Evolutionary conservation across 2,113 vertebrate genomes (phyloP), one percentile per base, ranked within the genome.

Genomic region (Crotophaga sulcirostris): DNA sequence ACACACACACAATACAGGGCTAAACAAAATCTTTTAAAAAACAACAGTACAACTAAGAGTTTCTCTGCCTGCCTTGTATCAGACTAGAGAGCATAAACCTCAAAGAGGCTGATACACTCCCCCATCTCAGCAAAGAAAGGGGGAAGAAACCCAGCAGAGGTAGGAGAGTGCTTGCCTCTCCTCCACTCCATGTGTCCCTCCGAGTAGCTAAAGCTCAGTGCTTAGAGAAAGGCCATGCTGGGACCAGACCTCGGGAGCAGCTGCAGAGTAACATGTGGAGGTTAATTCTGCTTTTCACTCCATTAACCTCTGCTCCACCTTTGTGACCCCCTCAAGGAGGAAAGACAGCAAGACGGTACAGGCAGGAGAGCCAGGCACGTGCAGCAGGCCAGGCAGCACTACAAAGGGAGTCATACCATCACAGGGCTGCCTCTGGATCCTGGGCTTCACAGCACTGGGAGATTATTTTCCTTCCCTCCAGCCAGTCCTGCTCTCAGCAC

Each of bases 301-400:
- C 60, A 62, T 95, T 96, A 96, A 92, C 83, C 85, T 80, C 79
- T 44, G 44, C 51, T 90, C 87, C 75, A 93, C 84, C 91, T 95
- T 49, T 14, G 51, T 58, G 79, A 49, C 31, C 59, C 40, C 34
- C 55, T 76, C 1, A 2, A 69, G 56, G 63, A 92, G 67, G 34
- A 83, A 34, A 42, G 72, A 34, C 3, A 70, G 63, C 31, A 44
- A 84, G 38, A 16, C 0, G 7, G 64, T 2, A 0, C 0, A 0
- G 55, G 66, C 47, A 45, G 68, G 25, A 83, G 17, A 55, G 75
- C 16, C 75, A 28, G 64, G 59, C 70, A 69, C 0, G 3, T 52
- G 73, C 8, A 2, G 13, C 36, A 6, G 3, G 60, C 44, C 9
- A 9, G 72, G 74, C 58, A 69, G 81, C 2, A 1, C 52, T 21